These are phyloP conservation scores for Nematolebias whitei DNA, from an alignment of 2,113 vertebrate species.

Conservation along the genomic window DNA sequence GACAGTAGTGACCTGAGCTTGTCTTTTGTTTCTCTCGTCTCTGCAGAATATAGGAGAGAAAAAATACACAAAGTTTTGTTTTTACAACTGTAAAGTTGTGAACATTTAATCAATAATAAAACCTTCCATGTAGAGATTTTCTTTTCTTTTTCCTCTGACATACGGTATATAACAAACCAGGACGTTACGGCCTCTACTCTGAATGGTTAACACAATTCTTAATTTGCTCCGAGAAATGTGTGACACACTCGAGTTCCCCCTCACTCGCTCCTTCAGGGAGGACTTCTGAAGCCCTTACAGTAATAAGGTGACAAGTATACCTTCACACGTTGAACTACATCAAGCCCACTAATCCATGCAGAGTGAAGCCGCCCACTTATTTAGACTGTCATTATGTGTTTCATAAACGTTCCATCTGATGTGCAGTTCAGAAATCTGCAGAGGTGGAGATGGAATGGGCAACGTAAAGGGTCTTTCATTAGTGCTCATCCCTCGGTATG, in stretches of 20 bases:
- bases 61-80: too few relatives aligned
- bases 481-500: constrained; percentile 61
- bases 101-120: constrained; percentile 50
- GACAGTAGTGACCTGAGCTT: too few relatives aligned
- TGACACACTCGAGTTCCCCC: constrained; percentile 61
- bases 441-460: constrained; percentile 65
- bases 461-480: constrained; percentile 79
- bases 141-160: constrained; percentile 43
- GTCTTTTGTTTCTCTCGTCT: too few relatives aligned
- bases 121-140: constrained; percentile 39
- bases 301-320: constrained; percentile 79
- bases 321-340: constrained; percentile 76
- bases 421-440: constrained; percentile 68
- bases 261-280: constrained; percentile 65
- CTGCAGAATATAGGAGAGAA: too few relatives aligned
- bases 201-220: constrained; percentile 71
- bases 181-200: constrained; percentile 45
- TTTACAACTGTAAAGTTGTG: constrained; percentile 25
- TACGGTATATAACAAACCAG: constrained; percentile 63
- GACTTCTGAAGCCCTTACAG: constrained; percentile 76
- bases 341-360: constrained; percentile 78
- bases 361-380: constrained; percentile 80
- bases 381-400: constrained; percentile 80
- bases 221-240: constrained; percentile 76
- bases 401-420: constrained; percentile 78